Evolutionary conservation across 2,888 invertebrate genomes (phyloP), one percentile per base, ranked within the genome.

Genomic region (Pimpla rufipes): DNA sequence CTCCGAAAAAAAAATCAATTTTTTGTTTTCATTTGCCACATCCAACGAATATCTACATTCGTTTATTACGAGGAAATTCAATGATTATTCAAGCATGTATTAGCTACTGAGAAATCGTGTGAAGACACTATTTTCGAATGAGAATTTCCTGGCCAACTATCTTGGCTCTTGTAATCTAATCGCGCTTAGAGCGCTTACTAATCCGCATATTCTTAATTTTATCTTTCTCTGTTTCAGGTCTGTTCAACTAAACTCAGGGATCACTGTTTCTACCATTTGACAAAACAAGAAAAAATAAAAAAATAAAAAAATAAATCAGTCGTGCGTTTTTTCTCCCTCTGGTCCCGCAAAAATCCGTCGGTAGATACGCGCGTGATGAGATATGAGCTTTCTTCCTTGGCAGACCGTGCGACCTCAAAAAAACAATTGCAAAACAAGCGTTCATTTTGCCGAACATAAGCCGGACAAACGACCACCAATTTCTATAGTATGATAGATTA

Each of bases 181-280:
- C 23, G 16, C 13, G 1, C n/a, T 16, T 57, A 6, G n/a, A 59
- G 13, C 35, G 74, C 76, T 81, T 59, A 57, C 77, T 78, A 88
- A 91, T 93, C 13, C 29, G 45, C 52, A 55, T 76, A 79, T 73
- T 86, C 87, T 74, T 64, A 87, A 76, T 88, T 90, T 93, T 90
- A 76, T 88, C 89, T 93, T 90, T 89, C 87, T 93, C 93, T 94
- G 94, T 95, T 95, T 91, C 95, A 96, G 96, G 97, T 95, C 96
- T 97, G 90, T 97, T 97, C 91, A 97, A 97, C 94, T 96, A 96
- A 95, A 93, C 84, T 68, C 80, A 83, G 85, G 71, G 68, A 79
- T 85, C 84, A 74, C 67, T 55, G 73, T 42, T 83, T 85, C 59
- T 81, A 85, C 66, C 85, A 83, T 85, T 84, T 74, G 81, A 70